These are phyloP conservation scores for Gisinianus flammeolus DNA, from an alignment of 2,888 invertebrate species.

Conservation along the genomic window DNA sequence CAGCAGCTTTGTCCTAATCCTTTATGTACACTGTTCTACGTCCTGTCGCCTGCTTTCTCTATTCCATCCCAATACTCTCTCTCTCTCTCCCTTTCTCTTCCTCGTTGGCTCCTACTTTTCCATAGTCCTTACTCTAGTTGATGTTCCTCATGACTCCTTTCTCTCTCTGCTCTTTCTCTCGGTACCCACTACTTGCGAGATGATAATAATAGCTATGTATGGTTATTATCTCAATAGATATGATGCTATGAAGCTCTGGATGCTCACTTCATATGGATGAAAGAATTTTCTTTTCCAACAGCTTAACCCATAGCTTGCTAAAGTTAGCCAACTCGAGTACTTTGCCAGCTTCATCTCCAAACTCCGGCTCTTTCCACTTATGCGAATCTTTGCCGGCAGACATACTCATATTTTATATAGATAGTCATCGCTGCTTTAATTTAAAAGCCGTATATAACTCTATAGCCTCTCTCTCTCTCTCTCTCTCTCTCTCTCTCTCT, in stretches of 20 bases:
- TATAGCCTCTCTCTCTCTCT: neutral
- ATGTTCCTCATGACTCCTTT: constrained; percentile 15
- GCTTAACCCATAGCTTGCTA: neutral
- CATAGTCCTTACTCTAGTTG: too few relatives aligned
- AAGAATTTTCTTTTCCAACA: constrained; percentile 1
- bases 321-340: neutral
- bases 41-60: constrained; percentile 15
- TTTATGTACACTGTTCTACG: constrained; percentile 24
- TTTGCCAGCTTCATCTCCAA: neutral
- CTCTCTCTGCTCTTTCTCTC: neutral
- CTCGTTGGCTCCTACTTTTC: neutral
- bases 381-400: constrained; percentile 18
- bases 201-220: constrained; percentile 26
- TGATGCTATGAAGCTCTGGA: constrained; percentile 13
- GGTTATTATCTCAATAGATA: constrained; percentile 27
- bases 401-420: constrained; percentile 27
- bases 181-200: constrained; percentile 5
- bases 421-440: constrained; percentile 19
- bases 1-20: constrained; percentile 44
- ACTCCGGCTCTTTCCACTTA: neutral
- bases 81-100: constrained; percentile 6
- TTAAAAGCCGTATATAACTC: constrained; percentile 24
- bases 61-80: neutral
- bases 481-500: neutral
- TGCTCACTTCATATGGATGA: constrained; percentile 25